These are phyloP conservation scores for Sinopyrophorus schimmeli DNA, from an alignment of 2,888 invertebrate genomes.

Conservation along the genomic window DNA sequence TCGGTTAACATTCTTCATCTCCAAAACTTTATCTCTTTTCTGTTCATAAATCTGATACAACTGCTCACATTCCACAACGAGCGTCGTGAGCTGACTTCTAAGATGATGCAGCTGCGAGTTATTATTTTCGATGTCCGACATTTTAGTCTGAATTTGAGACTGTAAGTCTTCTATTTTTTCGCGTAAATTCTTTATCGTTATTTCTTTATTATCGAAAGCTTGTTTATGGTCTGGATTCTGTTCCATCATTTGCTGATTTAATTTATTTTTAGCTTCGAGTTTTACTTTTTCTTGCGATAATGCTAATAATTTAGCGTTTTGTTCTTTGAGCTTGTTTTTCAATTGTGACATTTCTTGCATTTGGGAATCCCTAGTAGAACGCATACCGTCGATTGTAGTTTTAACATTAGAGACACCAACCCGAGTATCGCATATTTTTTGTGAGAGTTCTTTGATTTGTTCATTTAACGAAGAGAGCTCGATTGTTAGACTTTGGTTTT, in stretches of 20 bases:
- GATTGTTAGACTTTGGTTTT: constrained; percentile 80
- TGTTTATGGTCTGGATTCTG: constrained; percentile 61
- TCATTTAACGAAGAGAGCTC: constrained; percentile 69
- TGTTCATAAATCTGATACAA: constrained; percentile 71
- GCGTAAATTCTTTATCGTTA: constrained; percentile 62
- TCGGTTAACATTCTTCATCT: constrained; percentile 54
- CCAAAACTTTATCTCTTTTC: constrained; percentile 59
- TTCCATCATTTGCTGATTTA: constrained; percentile 55
- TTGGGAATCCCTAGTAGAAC: constrained; percentile 86
- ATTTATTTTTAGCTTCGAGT: constrained; percentile 72
- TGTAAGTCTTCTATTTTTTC: constrained; percentile 76
- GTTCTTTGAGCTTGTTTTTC: constrained; percentile 80
- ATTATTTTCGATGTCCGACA: constrained; percentile 79
- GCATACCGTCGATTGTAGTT: constrained; percentile 95
- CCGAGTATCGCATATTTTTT: constrained; percentile 80
- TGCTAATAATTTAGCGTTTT: constrained; percentile 78
- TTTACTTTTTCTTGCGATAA: constrained; percentile 79
- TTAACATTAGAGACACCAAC: constrained; percentile 90
- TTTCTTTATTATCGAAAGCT: constrained; percentile 69
- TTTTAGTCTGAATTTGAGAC: constrained; percentile 77
- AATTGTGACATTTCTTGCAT: constrained; percentile 84
- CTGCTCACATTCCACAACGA: constrained; percentile 71
- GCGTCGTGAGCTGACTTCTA: constrained; percentile 66
- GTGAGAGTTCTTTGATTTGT: constrained; percentile 74
- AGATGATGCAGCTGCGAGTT: constrained; percentile 76